Base-by-base conservation (phyloP, 1,140 invertebrate species). In the Maniola jurtina region DNA sequence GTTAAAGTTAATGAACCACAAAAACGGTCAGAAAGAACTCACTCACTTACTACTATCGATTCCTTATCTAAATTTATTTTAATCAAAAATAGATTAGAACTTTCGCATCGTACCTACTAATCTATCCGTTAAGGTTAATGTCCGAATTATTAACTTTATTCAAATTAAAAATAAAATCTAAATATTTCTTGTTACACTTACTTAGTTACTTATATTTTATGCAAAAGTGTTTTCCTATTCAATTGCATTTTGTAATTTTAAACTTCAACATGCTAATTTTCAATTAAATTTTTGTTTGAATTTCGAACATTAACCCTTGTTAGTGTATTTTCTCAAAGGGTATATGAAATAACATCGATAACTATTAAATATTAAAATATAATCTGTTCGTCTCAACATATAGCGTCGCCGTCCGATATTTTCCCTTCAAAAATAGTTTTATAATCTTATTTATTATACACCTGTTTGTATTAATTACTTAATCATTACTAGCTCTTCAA, bases 281-380 rank as follows among this genome's bases (percentile, higher is more conserved):
- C 8, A 13, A 16, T 54, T 4, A 35, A 7, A 8, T 8, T 7
- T 3, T 7, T 60, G 3, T n/a, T 47, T 52, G 13, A 38, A 52
- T 15, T 47, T 66, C 58, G 58, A 66, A 66, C 64, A 61, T 16
- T 61, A 66, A 74, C 66, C 50, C 61, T 56, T 16, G 9, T 56
- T 67, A 0, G 48, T 52, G 14, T 6, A 71, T 15, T 50, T 4
- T 40, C 62, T 71, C 66, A 62, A 71, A 64, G 34, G 56, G 56
- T 64, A 71, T 56, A 60, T 47, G 66, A 60, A 70, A 66, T 63
- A 64, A 68, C 50, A 35, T 66, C 48, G 54, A 71, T 68, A 38
- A 54, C 58, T 66, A 57, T 59, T 65, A 55, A 66, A 59, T 66
- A 71, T 71, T 71, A 79, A 79, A 79, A 79, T 79, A 79, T 75